Conservation (phyloP, 2,113 vertebrate species). For the Narcine bancroftii region DNA sequence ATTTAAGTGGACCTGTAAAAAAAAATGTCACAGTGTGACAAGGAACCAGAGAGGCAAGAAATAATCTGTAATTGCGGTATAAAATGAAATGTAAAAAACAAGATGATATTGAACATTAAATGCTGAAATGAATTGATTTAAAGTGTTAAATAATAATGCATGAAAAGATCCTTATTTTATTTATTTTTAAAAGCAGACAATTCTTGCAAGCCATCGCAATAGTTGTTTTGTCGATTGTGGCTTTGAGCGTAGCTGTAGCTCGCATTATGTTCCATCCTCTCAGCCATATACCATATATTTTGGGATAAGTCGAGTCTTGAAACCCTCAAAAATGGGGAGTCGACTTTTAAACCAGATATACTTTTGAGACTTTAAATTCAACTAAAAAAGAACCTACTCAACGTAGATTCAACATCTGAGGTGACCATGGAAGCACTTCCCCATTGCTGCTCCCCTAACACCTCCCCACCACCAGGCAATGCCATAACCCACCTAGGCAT, state of each 20-base stretch:
- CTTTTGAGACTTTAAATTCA: too few species aligned
- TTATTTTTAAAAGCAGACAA: neutral
- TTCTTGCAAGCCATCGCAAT: neutral
- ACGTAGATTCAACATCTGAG: too few species aligned
- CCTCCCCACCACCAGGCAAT: too few species aligned
- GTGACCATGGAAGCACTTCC: too few species aligned
- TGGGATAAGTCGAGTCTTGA: too few species aligned
- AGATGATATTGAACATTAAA: neutral
- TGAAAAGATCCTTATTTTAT: neutral
- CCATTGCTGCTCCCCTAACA: too few species aligned
- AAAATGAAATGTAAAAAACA: constrained; percentile 16
- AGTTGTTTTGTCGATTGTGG: neutral
- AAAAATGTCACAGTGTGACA: constrained; percentile 4
- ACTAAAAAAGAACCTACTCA: too few species aligned
- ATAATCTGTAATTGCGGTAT: neutral
- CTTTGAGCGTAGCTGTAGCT: neutral
- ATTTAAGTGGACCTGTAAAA: neutral
- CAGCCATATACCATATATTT: neutral
- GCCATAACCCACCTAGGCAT: too few species aligned
- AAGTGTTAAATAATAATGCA: neutral
- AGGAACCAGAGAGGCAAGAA: neutral
- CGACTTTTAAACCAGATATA: too few species aligned
- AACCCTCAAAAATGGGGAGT: too few species aligned
- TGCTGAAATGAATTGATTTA: neutral
- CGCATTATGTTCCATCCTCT: neutral